Conservation (phyloP, 2,797 vertebrate genomes). For the Ctenosaura bakeri region DNA sequence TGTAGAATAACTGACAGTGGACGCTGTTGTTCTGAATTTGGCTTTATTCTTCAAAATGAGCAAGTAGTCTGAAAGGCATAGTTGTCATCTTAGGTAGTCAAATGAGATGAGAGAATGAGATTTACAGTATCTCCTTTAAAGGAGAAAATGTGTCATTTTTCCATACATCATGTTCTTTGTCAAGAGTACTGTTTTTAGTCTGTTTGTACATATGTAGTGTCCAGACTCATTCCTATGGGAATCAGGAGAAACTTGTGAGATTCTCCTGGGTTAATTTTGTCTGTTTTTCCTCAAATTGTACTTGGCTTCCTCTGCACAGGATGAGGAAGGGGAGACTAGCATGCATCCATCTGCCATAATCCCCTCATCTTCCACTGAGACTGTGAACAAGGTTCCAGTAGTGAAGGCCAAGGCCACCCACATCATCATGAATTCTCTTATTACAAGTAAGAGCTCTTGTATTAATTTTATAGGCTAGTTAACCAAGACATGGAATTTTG, state of each 20-base stretch:
- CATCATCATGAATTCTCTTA: conserved; percentile 92
- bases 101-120: neutral
- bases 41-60: neutral
- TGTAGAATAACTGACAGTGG: neutral
- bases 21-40: neutral
- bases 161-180: neutral
- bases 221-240: neutral
- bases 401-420: conserved; percentile 86
- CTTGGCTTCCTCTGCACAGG: conserved; percentile 73
- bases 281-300: conserved; percentile 39
- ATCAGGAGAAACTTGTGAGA: neutral
- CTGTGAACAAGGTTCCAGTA: conserved; percentile 80
- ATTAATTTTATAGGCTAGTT: neutral
- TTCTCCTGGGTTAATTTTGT: conserved; percentile 19
- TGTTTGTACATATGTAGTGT: neutral
- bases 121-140: no score
- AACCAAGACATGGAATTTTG: fast-evolving
- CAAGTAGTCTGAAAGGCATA: neutral
- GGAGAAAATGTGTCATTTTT: neutral
- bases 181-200: neutral
- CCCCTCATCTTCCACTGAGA: conserved; percentile 73
- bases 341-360: conserved; percentile 59
- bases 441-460: conserved; percentile 88
- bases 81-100: neutral
- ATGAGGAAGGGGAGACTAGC: conserved; percentile 79